Conservation (phyloP, 2,888 invertebrate species). For the Abrostola tripartita region DNA sequence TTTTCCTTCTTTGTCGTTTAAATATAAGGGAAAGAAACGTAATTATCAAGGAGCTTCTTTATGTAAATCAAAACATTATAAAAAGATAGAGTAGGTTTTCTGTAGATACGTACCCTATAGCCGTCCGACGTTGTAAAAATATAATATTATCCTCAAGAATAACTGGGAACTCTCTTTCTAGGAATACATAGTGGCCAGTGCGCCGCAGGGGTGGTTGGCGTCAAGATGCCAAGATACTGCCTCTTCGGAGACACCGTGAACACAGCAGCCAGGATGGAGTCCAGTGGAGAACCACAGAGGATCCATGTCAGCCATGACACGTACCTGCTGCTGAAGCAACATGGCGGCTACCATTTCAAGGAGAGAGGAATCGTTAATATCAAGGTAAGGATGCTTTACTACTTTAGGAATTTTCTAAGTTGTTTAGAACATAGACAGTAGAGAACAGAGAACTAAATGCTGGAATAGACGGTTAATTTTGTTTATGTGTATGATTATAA, state of each 20-base stretch:
- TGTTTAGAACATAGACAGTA: background rate
- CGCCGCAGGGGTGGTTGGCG: conserved; percentile 94
- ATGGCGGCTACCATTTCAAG: conserved; percentile 92
- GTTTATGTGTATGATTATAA: no score
- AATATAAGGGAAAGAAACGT: no score
- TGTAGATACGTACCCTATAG: no score
- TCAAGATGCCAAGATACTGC: conserved; percentile 95
- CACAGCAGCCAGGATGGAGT: conserved; percentile 94
- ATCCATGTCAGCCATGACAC: conserved; percentile 93
- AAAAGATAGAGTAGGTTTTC: no score
- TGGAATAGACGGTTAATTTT: no score
- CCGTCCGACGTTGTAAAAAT: no score
- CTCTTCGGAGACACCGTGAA: conserved; percentile 95
- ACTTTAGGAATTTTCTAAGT: background rate
- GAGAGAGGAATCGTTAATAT: conserved; percentile 92
- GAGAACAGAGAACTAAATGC: background rate
- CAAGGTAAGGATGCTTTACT: conserved; percentile 88
- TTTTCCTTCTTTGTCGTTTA: no score
- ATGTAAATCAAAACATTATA: no score
- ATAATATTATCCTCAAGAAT: background rate
- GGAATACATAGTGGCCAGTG: conserved; percentile 90
- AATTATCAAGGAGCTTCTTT: no score
- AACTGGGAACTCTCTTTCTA: conserved; percentile 45
- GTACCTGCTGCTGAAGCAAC: conserved; percentile 89
- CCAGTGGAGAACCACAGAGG: conserved; percentile 91